Evolutionary conservation across 2,888 invertebrate species (phyloP).

Genomic region (Adela reaumurella): DNA sequence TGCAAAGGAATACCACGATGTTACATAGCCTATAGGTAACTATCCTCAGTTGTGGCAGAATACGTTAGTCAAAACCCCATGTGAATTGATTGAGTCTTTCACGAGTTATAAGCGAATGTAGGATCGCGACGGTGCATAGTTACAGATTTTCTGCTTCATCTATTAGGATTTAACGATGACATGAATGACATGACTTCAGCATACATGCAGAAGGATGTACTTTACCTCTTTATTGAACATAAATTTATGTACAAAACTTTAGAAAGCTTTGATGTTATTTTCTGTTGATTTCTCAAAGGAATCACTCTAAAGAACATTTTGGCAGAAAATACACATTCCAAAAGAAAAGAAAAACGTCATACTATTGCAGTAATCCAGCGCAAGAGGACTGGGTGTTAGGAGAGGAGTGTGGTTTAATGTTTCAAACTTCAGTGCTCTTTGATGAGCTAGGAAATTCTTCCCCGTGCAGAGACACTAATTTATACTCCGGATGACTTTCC

Average conservation of each 20-base stretch:
- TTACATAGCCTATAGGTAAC: too few species aligned
- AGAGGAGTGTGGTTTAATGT: slow-evolving; percentile 8
- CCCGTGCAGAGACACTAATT: slow-evolving; percentile 29
- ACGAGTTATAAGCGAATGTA: too few species aligned
- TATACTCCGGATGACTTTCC: slow-evolving; percentile 43
- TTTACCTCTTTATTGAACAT: too few species aligned
- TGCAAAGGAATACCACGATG: background rate
- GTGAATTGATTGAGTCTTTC: too few species aligned
- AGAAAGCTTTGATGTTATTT: background rate
- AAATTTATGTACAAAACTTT: too few species aligned
- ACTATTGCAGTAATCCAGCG: background rate
- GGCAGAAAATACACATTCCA: slow-evolving; percentile 9
- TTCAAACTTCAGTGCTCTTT: slow-evolving; percentile 47
- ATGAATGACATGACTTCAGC: too few species aligned
- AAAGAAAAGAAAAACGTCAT: background rate
- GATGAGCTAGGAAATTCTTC: slow-evolving; percentile 31
- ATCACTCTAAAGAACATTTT: slow-evolving; percentile 24
- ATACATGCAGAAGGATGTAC: too few species aligned
- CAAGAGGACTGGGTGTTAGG: slow-evolving; percentile 20
- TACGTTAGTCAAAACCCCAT: too few species aligned
- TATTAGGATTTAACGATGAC: too few species aligned
- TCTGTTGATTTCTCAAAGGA: slow-evolving; percentile 3
- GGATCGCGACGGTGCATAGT: too few species aligned
- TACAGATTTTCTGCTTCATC: too few species aligned
- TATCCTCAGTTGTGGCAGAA: too few species aligned